These are phyloP conservation scores for Monochamus alternatus DNA, from an alignment of 2,888 invertebrate genomes.

Conservation along the genomic window DNA sequence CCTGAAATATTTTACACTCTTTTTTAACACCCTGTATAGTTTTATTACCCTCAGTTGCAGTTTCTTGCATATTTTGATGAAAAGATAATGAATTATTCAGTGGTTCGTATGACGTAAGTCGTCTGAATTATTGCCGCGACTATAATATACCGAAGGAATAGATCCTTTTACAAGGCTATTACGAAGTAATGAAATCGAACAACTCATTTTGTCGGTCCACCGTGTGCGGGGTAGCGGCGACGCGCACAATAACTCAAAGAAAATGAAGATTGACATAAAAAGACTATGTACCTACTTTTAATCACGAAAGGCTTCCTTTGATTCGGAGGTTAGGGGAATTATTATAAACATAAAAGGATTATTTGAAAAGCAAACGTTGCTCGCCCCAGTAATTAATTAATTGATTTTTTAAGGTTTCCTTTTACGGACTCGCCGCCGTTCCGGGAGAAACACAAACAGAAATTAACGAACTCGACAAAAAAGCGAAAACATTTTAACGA, in stretches of 20 bases:
- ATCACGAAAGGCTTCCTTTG: constrained; percentile 39
- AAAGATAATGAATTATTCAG: too few species aligned
- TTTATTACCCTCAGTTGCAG: too few species aligned
- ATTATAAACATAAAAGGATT: constrained; percentile 46
- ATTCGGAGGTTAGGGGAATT: constrained; percentile 39
- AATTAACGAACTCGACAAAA: constrained; percentile 45
- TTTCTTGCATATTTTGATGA: too few species aligned
- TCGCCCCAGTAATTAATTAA: constrained; percentile 38
- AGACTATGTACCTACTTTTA: constrained; percentile 23
- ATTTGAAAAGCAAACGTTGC: constrained; percentile 40
- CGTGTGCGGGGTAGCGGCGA: not conserved
- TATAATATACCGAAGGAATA: too few species aligned
- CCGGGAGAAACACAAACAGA: constrained; percentile 39
- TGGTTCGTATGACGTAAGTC: too few species aligned
- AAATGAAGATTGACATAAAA: constrained; percentile 41
- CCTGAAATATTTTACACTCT: too few species aligned
- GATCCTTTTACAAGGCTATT: too few species aligned
- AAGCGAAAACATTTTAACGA: constrained; percentile 61
- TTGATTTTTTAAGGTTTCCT: constrained; percentile 40
- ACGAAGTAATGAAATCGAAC: too few species aligned
- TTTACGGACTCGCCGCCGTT: constrained; percentile 14
- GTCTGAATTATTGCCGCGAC: too few species aligned
- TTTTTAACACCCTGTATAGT: too few species aligned
- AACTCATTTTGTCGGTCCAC: too few species aligned
- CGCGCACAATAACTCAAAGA: constrained; percentile 19